A percentile compares a stretch with the other conserved stretches of the same genome.
Conservation (phyloP, 1,140 invertebrate genomes). For the Tribolium madens region DNA sequence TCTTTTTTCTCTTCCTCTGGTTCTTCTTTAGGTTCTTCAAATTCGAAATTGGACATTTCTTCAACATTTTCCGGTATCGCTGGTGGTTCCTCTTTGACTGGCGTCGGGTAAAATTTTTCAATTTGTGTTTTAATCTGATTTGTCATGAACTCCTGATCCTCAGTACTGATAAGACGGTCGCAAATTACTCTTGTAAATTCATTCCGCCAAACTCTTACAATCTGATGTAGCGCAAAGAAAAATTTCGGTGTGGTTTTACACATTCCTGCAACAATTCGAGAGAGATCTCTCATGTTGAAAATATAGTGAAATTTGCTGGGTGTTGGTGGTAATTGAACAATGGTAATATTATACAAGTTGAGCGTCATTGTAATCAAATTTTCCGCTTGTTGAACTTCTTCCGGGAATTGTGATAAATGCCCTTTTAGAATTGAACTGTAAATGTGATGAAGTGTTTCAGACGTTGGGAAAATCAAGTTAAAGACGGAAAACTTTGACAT, state of each 20-base stretch:
- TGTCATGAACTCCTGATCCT: constrained; percentile 69
- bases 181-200: constrained; percentile 88
- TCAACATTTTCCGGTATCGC: constrained; percentile 40
- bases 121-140: constrained; percentile 69
- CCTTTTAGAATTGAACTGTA: constrained; percentile 85
- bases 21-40: constrained; percentile 53
- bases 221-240: constrained; percentile 76
- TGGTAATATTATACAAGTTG: constrained; percentile 83
- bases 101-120: constrained; percentile 65
- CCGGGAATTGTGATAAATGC: constrained; percentile 78
- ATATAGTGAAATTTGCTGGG: constrained; percentile 95
- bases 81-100: constrained; percentile 20
- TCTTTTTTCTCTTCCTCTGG: constrained; percentile 64
- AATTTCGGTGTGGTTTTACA: constrained; percentile 78
- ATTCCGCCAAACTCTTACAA: constrained; percentile 90
- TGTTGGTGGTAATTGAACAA: constrained; percentile 86
- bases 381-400: constrained; percentile 75
- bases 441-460: constrained; percentile 83
- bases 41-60: constrained; percentile 51
- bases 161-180: constrained; percentile 83
- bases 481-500: constrained; percentile 89
- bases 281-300: constrained; percentile 92
- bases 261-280: constrained; percentile 83
- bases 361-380: constrained; percentile 83
- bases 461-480: constrained; percentile 86